phyloP scores from a whole-genome alignment of 2,113 vertebrate genomes.

The Rhynchomys soricoides region DNA sequence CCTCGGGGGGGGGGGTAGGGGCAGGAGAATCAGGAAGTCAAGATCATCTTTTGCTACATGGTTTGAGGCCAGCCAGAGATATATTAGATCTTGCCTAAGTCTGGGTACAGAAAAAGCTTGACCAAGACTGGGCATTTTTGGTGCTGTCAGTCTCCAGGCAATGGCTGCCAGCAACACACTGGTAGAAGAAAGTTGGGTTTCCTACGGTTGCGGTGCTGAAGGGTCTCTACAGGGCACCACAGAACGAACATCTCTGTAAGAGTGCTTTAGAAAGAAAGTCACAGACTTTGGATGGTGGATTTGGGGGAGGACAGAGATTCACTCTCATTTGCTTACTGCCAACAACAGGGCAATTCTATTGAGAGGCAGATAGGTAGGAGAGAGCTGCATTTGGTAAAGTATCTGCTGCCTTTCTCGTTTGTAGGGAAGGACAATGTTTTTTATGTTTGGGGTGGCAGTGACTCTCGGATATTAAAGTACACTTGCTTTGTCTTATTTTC shows the following conservation, averaged over 20 bases:
- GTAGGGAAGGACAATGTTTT: background rate
- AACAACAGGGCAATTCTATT: background rate
- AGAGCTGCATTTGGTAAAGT: background rate
- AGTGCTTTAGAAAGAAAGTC: background rate
- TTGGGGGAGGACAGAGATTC: background rate
- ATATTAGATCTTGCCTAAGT: background rate
- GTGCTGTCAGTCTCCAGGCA: background rate
- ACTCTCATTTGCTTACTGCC: background rate
- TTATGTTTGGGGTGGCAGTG: background rate
- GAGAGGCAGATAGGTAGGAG: background rate
- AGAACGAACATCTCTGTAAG: background rate
- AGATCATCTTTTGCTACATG: background rate
- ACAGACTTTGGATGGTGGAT: background rate
- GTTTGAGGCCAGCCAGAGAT: background rate
- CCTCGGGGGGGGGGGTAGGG: background rate
- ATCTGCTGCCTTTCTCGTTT: background rate
- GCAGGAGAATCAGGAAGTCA: background rate
- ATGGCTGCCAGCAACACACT: background rate
- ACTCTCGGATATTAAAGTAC: background rate
- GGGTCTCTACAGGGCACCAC: background rate
- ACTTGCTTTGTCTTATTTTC: slow-evolving; percentile 24
- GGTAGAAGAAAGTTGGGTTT: background rate
- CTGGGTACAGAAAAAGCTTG: background rate
- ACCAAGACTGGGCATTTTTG: background rate
- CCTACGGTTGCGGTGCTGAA: background rate